Conservation (phyloP, 2,113 vertebrate species). For the Plecotus auritus region DNA sequence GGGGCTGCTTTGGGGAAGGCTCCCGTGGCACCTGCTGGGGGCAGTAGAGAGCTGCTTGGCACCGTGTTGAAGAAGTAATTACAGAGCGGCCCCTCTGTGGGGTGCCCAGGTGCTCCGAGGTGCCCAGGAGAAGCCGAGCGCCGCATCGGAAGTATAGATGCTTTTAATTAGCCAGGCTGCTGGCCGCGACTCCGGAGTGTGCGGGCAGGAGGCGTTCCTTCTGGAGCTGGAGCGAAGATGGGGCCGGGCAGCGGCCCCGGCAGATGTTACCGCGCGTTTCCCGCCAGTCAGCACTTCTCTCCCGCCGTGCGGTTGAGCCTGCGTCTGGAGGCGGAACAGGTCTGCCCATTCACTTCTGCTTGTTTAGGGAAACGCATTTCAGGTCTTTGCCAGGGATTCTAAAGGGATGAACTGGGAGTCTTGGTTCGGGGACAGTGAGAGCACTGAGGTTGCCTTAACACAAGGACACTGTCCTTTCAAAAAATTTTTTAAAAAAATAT, state of each 20-base stretch:
- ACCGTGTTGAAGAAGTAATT: neutral
- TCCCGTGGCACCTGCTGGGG: neutral
- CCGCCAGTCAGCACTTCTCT: neutral
- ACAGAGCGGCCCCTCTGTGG: neutral
- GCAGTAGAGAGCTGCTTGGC: neutral
- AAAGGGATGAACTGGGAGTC: neutral
- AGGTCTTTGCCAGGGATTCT: neutral
- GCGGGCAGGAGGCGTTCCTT: neutral
- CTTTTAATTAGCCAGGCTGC: conserved; percentile 11
- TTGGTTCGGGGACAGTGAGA: neutral
- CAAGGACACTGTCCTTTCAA: neutral
- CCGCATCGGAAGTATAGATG: fast-evolving
- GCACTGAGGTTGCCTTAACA: fast-evolving
- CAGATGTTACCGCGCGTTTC: neutral
- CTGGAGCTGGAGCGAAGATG: neutral
- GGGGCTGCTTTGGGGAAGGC: neutral
- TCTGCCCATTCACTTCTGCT: neutral
- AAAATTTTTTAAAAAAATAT: too few relatives aligned
- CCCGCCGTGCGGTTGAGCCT: too few relatives aligned
- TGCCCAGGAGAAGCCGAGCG: neutral
- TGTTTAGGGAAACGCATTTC: neutral
- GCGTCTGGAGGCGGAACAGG: neutral
- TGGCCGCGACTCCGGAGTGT: neutral
- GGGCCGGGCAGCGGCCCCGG: neutral
- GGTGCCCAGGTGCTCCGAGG: neutral